phyloP scores from a whole-genome alignment of 92 coral and sea anemone species.

The Blastomussa wellsi region DNA sequence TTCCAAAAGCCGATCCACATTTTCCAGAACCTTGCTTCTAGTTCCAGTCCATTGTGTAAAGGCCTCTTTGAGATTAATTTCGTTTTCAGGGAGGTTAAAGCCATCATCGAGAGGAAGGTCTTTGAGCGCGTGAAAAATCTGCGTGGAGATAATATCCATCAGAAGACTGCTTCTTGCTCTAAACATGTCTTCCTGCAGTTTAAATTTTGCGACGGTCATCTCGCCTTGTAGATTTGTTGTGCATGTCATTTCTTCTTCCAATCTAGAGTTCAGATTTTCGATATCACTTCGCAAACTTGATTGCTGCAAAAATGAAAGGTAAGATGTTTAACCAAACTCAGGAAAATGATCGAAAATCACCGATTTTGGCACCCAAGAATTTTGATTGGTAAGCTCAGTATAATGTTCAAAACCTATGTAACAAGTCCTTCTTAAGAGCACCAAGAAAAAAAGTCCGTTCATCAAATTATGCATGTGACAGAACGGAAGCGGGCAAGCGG shows the following conservation, averaged over 20 bases:
- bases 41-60: constrained; percentile 14
- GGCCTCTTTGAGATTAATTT: not conserved
- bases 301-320: constrained; percentile 40
- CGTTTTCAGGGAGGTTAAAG: not conserved
- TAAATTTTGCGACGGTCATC: constrained; percentile 43
- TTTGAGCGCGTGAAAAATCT: constrained; percentile 75
- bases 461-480: too few relatives aligned
- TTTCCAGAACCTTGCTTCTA: constrained; percentile 69
- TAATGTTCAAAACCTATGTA: too few relatives aligned
- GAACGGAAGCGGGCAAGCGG: too few relatives aligned
- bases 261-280: constrained; percentile 67
- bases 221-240: constrained; percentile 53
- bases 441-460: too few relatives aligned
- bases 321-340: not conserved
- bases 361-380: too few relatives aligned
- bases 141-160: constrained; percentile 88
- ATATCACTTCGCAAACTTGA: constrained; percentile 54
- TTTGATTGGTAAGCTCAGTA: too few relatives aligned
- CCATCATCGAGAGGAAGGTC: constrained; percentile 42
- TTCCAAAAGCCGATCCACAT: constrained; percentile 69
- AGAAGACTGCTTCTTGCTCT: constrained; percentile 72
- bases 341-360: too few relatives aligned
- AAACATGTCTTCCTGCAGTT: constrained; percentile 53
- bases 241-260: constrained; percentile 64
- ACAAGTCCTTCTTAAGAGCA: too few relatives aligned